Evolutionary conservation across 1,140 invertebrate species (phyloP).

Genomic region (Apocrypta bakeri): DNA sequence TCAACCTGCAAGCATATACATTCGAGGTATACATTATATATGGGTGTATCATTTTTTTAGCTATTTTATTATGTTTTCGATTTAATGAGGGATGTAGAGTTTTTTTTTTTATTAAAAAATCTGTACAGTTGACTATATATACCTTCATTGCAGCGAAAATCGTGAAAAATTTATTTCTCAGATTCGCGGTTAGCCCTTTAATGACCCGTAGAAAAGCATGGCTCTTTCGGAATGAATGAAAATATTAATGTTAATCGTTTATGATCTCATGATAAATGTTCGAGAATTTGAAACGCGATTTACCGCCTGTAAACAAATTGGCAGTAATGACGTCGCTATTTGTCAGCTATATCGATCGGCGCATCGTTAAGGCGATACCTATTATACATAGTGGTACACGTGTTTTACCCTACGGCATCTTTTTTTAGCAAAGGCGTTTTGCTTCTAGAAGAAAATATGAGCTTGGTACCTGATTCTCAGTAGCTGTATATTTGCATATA

Average conservation of each 20-base stretch:
- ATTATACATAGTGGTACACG: too few relatives aligned
- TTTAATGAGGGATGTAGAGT: too few relatives aligned
- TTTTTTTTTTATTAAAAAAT: too few relatives aligned
- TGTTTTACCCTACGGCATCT: too few relatives aligned
- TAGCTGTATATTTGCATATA: neutral
- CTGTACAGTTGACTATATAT: too few relatives aligned
- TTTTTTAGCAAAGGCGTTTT: too few relatives aligned
- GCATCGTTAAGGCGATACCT: neutral
- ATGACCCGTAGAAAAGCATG: neutral
- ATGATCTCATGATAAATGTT: neutral
- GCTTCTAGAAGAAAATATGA: neutral
- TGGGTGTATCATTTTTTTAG: too few relatives aligned
- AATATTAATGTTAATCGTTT: neutral
- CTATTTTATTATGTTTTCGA: too few relatives aligned
- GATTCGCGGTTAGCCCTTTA: neutral
- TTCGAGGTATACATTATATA: too few relatives aligned
- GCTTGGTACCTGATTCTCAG: neutral
- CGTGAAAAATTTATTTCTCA: neutral
- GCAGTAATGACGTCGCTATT: conserved; percentile 71
- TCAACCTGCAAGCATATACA: too few relatives aligned
- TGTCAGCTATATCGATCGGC: conserved; percentile 60
- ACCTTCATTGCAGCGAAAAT: neutral
- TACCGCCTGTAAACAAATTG: conserved; percentile 69
- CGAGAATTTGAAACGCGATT: neutral
- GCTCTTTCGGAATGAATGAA: neutral